A percentile compares a stretch with the other conserved stretches of the same genome.
Evolutionary conservation across 1,140 invertebrate species (phyloP).

Genomic region (Achatina immaculata): DNA sequence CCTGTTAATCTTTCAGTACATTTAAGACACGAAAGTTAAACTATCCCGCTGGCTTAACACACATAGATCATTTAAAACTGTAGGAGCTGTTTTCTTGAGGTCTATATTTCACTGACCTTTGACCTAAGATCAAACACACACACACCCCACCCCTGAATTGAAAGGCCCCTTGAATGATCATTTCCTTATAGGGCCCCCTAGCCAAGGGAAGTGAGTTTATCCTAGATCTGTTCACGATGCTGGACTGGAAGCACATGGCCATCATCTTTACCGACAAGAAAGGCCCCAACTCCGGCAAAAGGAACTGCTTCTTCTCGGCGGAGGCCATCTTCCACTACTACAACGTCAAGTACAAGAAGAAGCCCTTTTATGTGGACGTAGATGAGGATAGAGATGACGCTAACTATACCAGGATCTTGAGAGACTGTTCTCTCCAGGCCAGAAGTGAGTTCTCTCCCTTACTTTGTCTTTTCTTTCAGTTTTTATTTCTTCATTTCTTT

Average conservation of each 20-base stretch:
- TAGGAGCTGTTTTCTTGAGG: too few relatives aligned
- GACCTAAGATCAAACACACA: too few relatives aligned
- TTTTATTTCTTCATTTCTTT: too few relatives aligned
- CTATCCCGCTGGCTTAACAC: too few relatives aligned
- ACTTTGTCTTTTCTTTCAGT: too few relatives aligned
- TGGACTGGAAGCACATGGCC: slow-evolving; percentile 47
- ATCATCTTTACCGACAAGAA: slow-evolving; percentile 44
- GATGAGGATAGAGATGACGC: slow-evolving; percentile 21
- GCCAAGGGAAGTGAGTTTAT: slow-evolving; percentile 50
- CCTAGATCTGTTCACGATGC: slow-evolving; percentile 33
- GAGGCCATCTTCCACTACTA: slow-evolving; percentile 47
- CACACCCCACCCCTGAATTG: too few relatives aligned
- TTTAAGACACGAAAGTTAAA: too few relatives aligned
- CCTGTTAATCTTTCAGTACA: too few relatives aligned
- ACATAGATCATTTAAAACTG: too few relatives aligned
- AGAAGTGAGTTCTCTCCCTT: slow-evolving; percentile 42
- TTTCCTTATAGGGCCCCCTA: slow-evolving; percentile 35
- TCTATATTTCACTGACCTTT: too few relatives aligned
- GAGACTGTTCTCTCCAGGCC: slow-evolving; percentile 30
- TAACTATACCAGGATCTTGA: slow-evolving; percentile 25
- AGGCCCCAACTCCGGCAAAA: slow-evolving; percentile 39
- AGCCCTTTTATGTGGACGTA: slow-evolving; percentile 36
- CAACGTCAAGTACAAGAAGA: not conserved
- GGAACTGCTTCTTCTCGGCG: slow-evolving; percentile 50
- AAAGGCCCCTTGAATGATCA: too few relatives aligned